These are phyloP conservation scores for Amiota communis DNA, from an alignment of 2,888 invertebrate species.

Conservation along the genomic window DNA sequence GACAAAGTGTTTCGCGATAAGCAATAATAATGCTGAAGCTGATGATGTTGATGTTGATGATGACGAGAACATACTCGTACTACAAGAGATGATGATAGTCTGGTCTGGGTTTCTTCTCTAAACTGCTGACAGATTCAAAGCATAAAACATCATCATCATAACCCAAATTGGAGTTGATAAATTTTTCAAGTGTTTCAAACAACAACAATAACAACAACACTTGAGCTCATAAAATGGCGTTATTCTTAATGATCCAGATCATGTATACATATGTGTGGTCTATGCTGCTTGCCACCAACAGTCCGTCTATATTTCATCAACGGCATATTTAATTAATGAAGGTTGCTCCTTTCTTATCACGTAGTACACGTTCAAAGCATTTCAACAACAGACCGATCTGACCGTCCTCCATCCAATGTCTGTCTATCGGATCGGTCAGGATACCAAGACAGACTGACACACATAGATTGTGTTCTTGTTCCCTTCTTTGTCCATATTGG, in stretches of 20 bases:
- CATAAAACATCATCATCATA: not conserved
- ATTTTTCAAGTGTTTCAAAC: conserved; percentile 7
- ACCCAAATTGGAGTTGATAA: not conserved
- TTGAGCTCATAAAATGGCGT: conserved; percentile 3
- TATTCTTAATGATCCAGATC: conserved; percentile 4
- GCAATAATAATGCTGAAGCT: conserved; percentile 3
- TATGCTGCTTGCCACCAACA: not conserved
- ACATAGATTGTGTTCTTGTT: too few species aligned
- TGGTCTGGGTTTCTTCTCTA: not conserved
- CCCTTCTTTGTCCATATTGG: too few species aligned
- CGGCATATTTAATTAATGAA: conserved; percentile 59
- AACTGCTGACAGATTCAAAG: not conserved
- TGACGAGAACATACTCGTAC: not conserved
- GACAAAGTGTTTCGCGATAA: not conserved
- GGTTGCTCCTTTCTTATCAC: conserved; percentile 51
- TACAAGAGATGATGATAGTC: too few species aligned
- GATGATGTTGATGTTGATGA: not conserved
- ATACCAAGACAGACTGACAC: too few species aligned
- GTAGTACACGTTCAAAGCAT: conserved; percentile 32
- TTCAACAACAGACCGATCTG: conserved; percentile 38
- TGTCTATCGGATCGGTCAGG: too few species aligned
- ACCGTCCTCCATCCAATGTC: too few species aligned
- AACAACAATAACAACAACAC: not conserved
- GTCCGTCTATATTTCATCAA: not conserved
- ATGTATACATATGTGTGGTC: conserved; percentile 25